Conservation (phyloP, 2,797 vertebrate species). For the Phrynocephalus vlangalii region DNA sequence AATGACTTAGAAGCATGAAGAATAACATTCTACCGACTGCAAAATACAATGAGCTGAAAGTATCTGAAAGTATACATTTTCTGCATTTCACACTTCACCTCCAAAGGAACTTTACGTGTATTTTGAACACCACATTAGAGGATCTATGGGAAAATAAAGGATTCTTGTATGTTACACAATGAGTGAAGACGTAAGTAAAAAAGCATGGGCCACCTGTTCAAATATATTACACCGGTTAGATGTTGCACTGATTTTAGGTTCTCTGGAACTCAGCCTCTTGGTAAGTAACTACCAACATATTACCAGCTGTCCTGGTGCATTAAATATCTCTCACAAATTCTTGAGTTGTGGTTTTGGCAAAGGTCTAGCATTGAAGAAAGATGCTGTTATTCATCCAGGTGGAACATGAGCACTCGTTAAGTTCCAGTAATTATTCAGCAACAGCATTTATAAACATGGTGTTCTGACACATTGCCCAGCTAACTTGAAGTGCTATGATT, state of each 20-base stretch:
- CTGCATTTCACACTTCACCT: no score
- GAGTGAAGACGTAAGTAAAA: conserved; percentile 1
- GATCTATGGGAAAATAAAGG: neutral
- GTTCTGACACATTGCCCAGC: no score
- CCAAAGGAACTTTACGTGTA: neutral
- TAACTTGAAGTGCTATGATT: no score
- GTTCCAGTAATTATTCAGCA: neutral
- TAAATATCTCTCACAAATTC: neutral
- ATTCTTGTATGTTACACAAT: neutral
- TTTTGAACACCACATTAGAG: neutral
- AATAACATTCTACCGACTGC: neutral
- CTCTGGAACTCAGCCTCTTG: neutral
- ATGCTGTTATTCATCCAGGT: neutral
- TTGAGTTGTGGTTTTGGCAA: neutral
- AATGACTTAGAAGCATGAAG: neutral
- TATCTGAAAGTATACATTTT: neutral
- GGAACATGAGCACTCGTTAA: neutral
- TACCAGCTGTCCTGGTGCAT: neutral
- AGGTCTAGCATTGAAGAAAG: neutral
- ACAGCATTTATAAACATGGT: no score
- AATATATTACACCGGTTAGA: neutral
- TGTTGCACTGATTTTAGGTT: neutral
- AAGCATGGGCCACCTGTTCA: neutral
- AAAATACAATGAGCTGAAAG: neutral
- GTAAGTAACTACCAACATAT: neutral